These are phyloP conservation scores for Luehdorfia chinensis DNA, from an alignment of 1,140 invertebrate genomes.

Conservation along the genomic window DNA sequence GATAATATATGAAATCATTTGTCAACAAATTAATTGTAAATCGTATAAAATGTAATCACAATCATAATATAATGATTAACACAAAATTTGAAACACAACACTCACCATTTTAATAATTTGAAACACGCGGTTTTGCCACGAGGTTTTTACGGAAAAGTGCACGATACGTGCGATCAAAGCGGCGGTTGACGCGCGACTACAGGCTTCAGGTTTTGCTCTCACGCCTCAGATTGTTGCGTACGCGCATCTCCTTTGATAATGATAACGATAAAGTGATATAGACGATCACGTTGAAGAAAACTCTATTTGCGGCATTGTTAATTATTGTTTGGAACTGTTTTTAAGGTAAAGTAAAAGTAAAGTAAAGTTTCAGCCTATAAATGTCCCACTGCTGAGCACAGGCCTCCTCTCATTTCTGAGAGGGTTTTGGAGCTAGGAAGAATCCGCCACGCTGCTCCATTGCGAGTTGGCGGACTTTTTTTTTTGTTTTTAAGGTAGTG, in stretches of 20 bases:
- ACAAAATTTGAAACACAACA: slow-evolving; percentile 21
- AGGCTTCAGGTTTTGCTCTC: slow-evolving; percentile 26
- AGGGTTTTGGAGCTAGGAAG: too few species aligned
- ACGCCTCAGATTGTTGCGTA: slow-evolving; percentile 34
- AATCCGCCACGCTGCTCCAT: too few species aligned
- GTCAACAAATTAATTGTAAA: background rate
- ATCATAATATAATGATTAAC: background rate
- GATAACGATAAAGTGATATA: slow-evolving; percentile 27
- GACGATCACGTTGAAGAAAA: too few species aligned
- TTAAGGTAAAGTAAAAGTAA: too few species aligned
- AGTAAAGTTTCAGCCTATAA: too few species aligned
- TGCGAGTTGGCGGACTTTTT: too few species aligned
- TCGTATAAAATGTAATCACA: background rate
- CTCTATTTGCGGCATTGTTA: too few species aligned
- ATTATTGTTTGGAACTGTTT: too few species aligned
- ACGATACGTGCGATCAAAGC: slow-evolving; percentile 26
- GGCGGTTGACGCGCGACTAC: slow-evolving; percentile 36
- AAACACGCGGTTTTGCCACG: slow-evolving; percentile 30
- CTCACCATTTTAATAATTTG: slow-evolving; percentile 45
- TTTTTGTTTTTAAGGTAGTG: too few species aligned
- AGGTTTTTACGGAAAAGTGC: slow-evolving; percentile 22
- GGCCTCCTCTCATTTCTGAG: too few species aligned
- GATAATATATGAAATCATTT: slow-evolving; percentile 7
- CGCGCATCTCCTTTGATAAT: slow-evolving; percentile 49
- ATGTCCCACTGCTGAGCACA: too few species aligned